Evolutionary conservation across 2,888 invertebrate genomes (phyloP).

Genomic region (Cabera pusaria): DNA sequence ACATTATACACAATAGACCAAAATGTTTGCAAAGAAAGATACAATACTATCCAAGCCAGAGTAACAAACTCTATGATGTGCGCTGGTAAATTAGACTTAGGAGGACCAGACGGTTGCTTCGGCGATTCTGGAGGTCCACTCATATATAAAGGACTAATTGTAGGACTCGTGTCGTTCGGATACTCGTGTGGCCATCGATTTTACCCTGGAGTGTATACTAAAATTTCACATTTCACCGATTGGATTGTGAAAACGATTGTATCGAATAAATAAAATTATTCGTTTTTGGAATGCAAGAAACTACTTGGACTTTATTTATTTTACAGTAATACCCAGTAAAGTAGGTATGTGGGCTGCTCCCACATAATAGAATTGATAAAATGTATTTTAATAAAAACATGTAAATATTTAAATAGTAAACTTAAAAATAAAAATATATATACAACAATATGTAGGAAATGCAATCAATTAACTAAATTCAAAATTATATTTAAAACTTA

Average conservation of each 20-base stretch:
- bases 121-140: slow-evolving; percentile 76
- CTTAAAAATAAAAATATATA: too few species aligned
- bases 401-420: too few species aligned
- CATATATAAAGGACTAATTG: slow-evolving; percentile 68
- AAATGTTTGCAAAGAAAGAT: slow-evolving; percentile 54
- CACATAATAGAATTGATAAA: too few species aligned
- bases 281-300: too few species aligned
- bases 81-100: slow-evolving; percentile 61
- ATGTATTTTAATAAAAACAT: too few species aligned
- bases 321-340: too few species aligned
- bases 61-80: slow-evolving; percentile 70
- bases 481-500: slow-evolving; percentile 39
- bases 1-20: slow-evolving; percentile 57
- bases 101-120: slow-evolving; percentile 70
- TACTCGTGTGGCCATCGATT: slow-evolving; percentile 68
- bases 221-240: slow-evolving; percentile 65
- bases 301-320: too few species aligned
- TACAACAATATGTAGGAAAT: too few species aligned
- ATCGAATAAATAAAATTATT: slow-evolving; percentile 54
- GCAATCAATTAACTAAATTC: slow-evolving; percentile 39
- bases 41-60: slow-evolving; percentile 57
- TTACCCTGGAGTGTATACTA: slow-evolving; percentile 74
- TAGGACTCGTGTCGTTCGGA: slow-evolving; percentile 71
- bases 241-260: slow-evolving; percentile 67
- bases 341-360: too few species aligned